Evolutionary conservation across 2,113 vertebrate species (phyloP), one percentile per base, ranked within the genome.

Genomic region (Thalassarche chlororhynchos): DNA sequence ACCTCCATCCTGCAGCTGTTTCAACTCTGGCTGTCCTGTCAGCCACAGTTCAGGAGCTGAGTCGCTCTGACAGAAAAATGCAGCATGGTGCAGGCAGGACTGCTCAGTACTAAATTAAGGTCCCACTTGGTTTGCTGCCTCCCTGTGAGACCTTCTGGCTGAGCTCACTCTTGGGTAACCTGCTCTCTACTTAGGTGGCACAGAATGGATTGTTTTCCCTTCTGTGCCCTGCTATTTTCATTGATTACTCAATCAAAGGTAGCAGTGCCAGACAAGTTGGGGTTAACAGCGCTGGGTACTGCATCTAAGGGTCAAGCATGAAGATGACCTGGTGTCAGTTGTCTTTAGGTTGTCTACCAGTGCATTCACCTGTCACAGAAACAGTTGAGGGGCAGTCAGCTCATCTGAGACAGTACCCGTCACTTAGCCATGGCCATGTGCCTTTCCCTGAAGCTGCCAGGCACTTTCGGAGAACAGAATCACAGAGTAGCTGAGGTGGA

Each of bases 351-450:
- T 86, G 64, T 46, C 46, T 57, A 31, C 47, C 34, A 76, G 46
- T 47, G 49, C 52, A 42, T 31, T 51, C 9, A 12, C 25, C 68
- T 66, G 32, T 8, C 81, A 81, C 36, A 58, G 60, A 54, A 76
- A 60, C 17, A 58, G 61, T 2, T 60, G 49, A 85, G 60, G 6
- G 16, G 8, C 58, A 61, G 36, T 20, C 62, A 81, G 42, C 6
- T 78, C 19, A 42, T 9, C 46, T 6, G 24, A 64, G 32, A 64
- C 9, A 34, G 47, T 14, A 26, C 16, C 36, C 1, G 5, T 6
- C 17, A 42, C 31, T 70, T 10, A 46, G n/a, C 28, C 25, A 31
- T 0, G 8, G 47, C 65, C 38, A 11, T 0, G 3, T 16, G 32
- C 38, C 23, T 12, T 71, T 83, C 21, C 29, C 47, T 20, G 57